Base-by-base conservation (phyloP, 2,797 vertebrate species). In the Crypturellus tataupa region DNA sequence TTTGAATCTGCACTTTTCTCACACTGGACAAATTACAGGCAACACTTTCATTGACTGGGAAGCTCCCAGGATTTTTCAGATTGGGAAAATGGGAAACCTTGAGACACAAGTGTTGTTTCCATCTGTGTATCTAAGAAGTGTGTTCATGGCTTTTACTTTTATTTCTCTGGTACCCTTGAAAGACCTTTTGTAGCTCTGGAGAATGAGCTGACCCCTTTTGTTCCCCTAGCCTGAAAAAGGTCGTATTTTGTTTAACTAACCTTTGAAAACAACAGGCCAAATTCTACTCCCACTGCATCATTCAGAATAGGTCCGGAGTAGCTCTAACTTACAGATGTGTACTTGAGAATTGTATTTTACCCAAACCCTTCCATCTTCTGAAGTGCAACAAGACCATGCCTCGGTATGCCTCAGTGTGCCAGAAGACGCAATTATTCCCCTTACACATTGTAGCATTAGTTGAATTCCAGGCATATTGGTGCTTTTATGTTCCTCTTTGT, bases 241-340 rank as follows among this genome's bases (percentile, higher is more conserved):
- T 92, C 93, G 79, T 93, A 94, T 93, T 96, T 93, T 96, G 92
- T 95, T 95, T 95, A 95, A 96, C 88, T 96, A 96, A 95, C 90
- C 95, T 95, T 95, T 96, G 92, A 93, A 92, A 94, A 89, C 79
- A 89, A 67, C 67, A 84, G 55, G 62, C 72, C 86, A 92, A 90
- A 94, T 94, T 95, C 90, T 95, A 85, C 86, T 97, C 90, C 90
- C 71, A 80, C 92, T 90, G 68, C 84, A 95, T 62, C 49, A 51
- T 85, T 94, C 86, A 93, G 49, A 89, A 87, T 62, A 85, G 82
- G 55, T 85, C 60, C 75, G 51, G 75, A 78, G 47, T 78, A 87
- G 12, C 75, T 87, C 55, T 79, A 21, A 84, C 67, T 75, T 44
- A 80, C 2, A 12, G 76, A 55, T 82, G 68, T 80, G 29, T 58